Evolutionary conservation across 1,140 invertebrate genomes (phyloP), one percentile per base, ranked within the genome.

Genomic region (Acromyrmex charruanus): DNA sequence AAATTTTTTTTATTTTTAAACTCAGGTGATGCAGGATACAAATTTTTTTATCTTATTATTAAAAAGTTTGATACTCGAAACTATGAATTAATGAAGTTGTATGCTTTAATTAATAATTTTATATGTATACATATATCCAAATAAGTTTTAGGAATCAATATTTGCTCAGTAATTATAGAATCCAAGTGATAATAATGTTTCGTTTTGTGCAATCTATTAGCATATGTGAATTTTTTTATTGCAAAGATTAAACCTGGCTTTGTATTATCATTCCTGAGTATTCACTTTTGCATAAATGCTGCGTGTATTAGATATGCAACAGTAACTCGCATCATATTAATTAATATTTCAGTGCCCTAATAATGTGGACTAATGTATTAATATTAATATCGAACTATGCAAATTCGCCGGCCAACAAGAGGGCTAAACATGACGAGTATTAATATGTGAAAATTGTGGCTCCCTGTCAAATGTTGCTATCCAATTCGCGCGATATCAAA

Each of bases 401-500:
- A 82, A 84, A 84, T 31, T 59, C 7, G 7, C 3, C 25, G 39
- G 31, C 16, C 55, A 61, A 84, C 14, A 75, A 84, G 55, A 75
- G 69, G 3, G n/a, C 80, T 84, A 74, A 61, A 75, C 25, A 63
- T 18, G 55, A 75, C 28, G 55, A 63, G 21, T 51, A 28, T 81
- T 75, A 82, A 82, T 81, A 69, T 74, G 21, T 59, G 80, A 84
- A 84, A 84, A 84, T 84, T 25, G 55, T 49, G 69, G 35, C 39
- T 63, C 39, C 18, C 66, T 63, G 69, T 84, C 69, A 84, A 84
- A 84, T 84, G 69, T 84, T 84, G 69, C 80, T 51, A 75, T 84
- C n/a, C 80, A 84, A 75, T 84, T 84, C 69, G 69, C 9, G 25
- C 12, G 69, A 51, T 84, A 84, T 84, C 80, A 84, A 84, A 84